Evolutionary conservation across 37 sponge, comb jelly and placozoan genomes (phyloP), one percentile per base, ranked within the genome.

Genomic region (Spongilla lacustris): DNA sequence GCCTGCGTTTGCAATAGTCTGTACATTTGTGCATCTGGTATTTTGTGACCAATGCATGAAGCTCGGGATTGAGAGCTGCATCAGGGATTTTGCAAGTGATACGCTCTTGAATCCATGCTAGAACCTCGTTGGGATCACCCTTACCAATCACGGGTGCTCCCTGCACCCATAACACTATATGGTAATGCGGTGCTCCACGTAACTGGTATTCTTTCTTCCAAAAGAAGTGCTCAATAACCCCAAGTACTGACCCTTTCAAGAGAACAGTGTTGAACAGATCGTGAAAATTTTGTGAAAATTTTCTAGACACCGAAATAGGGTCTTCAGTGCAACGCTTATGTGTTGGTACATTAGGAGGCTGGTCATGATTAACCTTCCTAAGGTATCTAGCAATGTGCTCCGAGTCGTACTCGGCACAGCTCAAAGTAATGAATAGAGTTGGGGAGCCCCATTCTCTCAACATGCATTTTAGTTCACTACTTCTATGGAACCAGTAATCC

Each of bases 1-100:
- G 2, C 66, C 46, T 78, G 25, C 81, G 76, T 66, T 67, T 84
- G 86, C 86, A 85, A 58, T 79, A 85, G 27, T 48, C 80, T 87
- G 41, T 82, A 36, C 71, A 75, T 37, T 75, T 75, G n/a, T 67
- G 68, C 68, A 66, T 70, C 46, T 81, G 84, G 49, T 78, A 84
- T 77, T 30, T 79, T 26, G 87, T 86, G 36, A 92, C 88, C 35
- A 92, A 67, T 35, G 17, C 12, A 71, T 92, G 81, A 78, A 92
- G 68, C 23, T 87, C 84, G 34, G 92, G 92, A 75, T 80, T 75
- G 21, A 22, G 27, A 27, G 71, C 36, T 37, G 37, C 38, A 21
- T 92, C 86, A 35, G 92, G 92, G 28, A 92, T 83, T 24, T 83
- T 74, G 49, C 92, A 87, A 23, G 88, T 80, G 50, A 92, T 87